A percentile compares a stretch with the other conserved stretches of the same genome.
These are phyloP conservation scores for Drosophila setosimentum DNA, from an alignment of 2,888 invertebrate genomes.

Conservation along the genomic window DNA sequence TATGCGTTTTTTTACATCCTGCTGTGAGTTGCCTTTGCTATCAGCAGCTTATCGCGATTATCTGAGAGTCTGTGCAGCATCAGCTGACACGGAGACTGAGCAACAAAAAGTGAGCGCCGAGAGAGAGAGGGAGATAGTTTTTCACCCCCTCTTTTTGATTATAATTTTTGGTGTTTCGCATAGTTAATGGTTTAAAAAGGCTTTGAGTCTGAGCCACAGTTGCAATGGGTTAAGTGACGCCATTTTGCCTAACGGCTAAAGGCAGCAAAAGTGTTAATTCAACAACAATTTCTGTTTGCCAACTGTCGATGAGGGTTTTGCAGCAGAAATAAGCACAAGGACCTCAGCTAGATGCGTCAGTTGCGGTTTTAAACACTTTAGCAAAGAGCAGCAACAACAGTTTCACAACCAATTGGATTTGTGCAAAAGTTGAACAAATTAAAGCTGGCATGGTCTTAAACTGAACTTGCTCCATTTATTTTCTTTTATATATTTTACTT, in stretches of 20 bases:
- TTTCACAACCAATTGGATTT: constrained; percentile 26
- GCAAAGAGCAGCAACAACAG: constrained; percentile 14
- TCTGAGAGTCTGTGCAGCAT: not conserved
- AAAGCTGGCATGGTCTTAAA: constrained; percentile 1
- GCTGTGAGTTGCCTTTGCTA: not conserved
- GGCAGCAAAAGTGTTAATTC: constrained; percentile 29
- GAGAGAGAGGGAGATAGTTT: not conserved
- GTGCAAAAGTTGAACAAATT: constrained; percentile 12
- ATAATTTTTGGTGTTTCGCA: no score
- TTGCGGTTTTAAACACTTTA: constrained; percentile 55
- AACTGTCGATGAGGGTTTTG: constrained; percentile 14
- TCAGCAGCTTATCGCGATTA: not conserved
- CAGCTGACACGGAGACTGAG: not conserved
- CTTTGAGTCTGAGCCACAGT: no score
- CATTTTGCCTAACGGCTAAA: not conserved
- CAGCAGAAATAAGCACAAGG: constrained; percentile 71
- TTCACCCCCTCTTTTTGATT: not conserved
- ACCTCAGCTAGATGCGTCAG: constrained; percentile 35
- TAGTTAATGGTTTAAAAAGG: not conserved
- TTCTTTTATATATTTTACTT: not conserved
- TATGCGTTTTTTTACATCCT: constrained; percentile 6
- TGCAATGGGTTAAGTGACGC: constrained; percentile 9
- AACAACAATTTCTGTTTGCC: constrained; percentile 24
- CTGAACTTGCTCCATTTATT: constrained; percentile 8
- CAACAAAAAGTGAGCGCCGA: not conserved